These are phyloP conservation scores for Plectropomus leopardus DNA, from an alignment of 2,113 vertebrate genomes.

Conservation along the genomic window DNA sequence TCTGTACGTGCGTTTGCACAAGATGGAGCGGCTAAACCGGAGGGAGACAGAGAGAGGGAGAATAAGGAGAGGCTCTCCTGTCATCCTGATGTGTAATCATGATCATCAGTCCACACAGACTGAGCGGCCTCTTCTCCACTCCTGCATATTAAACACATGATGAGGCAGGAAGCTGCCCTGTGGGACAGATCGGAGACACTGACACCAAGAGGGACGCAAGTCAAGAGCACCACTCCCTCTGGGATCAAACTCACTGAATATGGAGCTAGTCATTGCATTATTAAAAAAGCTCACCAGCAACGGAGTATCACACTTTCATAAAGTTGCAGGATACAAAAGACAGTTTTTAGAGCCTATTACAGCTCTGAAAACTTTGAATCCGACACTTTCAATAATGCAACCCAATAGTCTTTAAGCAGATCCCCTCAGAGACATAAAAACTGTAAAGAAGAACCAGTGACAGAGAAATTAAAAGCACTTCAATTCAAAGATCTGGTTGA, in stretches of 20 bases:
- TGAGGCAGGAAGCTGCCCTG: not conserved
- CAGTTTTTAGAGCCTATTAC: not conserved
- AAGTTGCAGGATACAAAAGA: not conserved
- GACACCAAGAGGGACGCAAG: conserved; percentile 1
- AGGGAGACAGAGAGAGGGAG: not conserved
- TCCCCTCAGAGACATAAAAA: too few relatives aligned
- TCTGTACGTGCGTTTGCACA: not conserved
- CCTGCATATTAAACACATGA: conserved; percentile 6
- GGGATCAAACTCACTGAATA: not conserved
- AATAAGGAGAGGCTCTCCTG: not conserved
- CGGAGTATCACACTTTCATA: not conserved
- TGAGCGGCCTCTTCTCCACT: not conserved
- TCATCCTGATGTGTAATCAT: conserved; percentile 20
- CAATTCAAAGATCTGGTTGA: too few relatives aligned
- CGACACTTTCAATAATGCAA: not conserved
- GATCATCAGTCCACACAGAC: conserved; percentile 5
- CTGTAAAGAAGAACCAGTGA: too few relatives aligned
- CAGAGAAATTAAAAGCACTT: too few relatives aligned
- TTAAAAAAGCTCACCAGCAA: not conserved
- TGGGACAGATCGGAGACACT: not conserved
- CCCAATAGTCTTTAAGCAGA: not conserved
- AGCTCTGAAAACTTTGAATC: not conserved
- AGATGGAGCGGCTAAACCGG: not conserved
- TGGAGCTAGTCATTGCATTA: not conserved
- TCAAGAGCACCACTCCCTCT: not conserved